phyloP scores from a whole-genome alignment of 1,140 invertebrate species.

The Agraylea sexmaculata region DNA sequence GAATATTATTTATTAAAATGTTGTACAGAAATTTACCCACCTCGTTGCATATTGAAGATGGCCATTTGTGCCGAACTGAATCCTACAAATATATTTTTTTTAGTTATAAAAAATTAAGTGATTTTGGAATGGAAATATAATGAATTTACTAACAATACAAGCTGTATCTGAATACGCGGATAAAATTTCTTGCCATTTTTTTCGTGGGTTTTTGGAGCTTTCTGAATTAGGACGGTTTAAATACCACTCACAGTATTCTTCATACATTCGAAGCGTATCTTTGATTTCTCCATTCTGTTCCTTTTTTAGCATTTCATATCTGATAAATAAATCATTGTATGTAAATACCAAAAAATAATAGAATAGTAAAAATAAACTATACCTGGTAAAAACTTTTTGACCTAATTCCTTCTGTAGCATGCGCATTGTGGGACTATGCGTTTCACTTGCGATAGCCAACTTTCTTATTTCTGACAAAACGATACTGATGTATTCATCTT shows the following conservation, averaged over 20 bases:
- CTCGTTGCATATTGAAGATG: slow-evolving; percentile 42
- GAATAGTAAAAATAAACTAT: slow-evolving; percentile 22
- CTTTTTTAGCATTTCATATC: slow-evolving; percentile 54
- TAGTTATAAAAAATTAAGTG: slow-evolving; percentile 10
- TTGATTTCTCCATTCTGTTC: slow-evolving; percentile 50
- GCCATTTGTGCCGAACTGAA: slow-evolving; percentile 50
- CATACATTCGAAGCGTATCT: slow-evolving; percentile 55
- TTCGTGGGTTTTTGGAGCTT: slow-evolving; percentile 38
- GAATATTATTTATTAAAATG: slow-evolving; percentile 75
- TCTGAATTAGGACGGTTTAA: slow-evolving; percentile 32
- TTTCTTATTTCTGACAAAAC: slow-evolving; percentile 54
- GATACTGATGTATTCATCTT: slow-evolving; percentile 51
- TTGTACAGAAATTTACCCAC: slow-evolving; percentile 79
- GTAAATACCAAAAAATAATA: slow-evolving; percentile 12
- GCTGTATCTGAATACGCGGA: slow-evolving; percentile 42
- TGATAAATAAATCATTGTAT: slow-evolving; percentile 24
- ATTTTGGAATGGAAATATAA: slow-evolving; percentile 9
- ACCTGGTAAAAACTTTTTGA: slow-evolving; percentile 50
- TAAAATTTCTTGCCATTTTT: slow-evolving; percentile 59
- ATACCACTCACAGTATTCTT: slow-evolving; percentile 60
- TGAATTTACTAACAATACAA: slow-evolving; percentile 38
- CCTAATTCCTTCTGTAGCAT: slow-evolving; percentile 58
- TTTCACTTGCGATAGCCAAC: slow-evolving; percentile 62
- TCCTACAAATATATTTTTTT: slow-evolving; percentile 26
- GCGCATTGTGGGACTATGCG: slow-evolving; percentile 58